These are phyloP conservation scores for Zaprionus taronus DNA, from an alignment of 1,140 invertebrate genomes.

Conservation along the genomic window DNA sequence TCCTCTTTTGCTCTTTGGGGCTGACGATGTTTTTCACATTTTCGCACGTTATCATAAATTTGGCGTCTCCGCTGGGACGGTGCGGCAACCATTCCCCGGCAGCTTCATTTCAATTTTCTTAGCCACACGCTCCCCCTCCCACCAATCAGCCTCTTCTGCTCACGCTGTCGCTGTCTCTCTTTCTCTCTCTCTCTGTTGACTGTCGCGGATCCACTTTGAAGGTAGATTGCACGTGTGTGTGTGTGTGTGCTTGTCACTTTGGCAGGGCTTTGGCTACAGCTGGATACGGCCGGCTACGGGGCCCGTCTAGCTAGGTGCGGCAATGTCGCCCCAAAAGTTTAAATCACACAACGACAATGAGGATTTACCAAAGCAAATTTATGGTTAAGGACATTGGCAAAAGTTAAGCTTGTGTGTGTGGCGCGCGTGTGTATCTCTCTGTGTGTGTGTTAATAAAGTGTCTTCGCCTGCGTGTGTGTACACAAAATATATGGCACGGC, in stretches of 20 bases:
- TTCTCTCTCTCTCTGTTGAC: neutral
- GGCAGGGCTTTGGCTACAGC: constrained; percentile 7
- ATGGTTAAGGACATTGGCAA: constrained; percentile 78
- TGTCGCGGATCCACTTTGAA: constrained; percentile 36
- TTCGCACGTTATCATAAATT: constrained; percentile 67
- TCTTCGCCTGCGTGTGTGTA: constrained; percentile 30
- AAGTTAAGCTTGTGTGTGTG: constrained; percentile 68
- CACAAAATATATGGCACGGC: constrained; percentile 53
- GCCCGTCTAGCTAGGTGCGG: constrained; percentile 14
- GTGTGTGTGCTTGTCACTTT: constrained; percentile 61
- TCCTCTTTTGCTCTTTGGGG: neutral
- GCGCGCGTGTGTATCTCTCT: constrained; percentile 12
- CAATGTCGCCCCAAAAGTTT: constrained; percentile 69
- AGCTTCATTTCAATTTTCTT: constrained; percentile 77
- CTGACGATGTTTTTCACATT: constrained; percentile 45
- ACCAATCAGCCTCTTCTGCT: neutral
- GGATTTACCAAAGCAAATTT: constrained; percentile 81
- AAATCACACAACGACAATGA: constrained; percentile 83
- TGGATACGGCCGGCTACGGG: neutral
- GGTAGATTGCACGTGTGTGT: constrained; percentile 12
- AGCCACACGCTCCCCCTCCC: constrained; percentile 16
- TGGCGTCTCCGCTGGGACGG: constrained; percentile 44
- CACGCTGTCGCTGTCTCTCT: neutral
- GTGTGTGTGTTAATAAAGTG: constrained; percentile 54
- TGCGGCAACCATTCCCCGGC: constrained; percentile 18